Evolutionary conservation across 2,113 vertebrate species (phyloP), one percentile per base, ranked within the genome.

Genomic region (Mustela nigripes): DNA sequence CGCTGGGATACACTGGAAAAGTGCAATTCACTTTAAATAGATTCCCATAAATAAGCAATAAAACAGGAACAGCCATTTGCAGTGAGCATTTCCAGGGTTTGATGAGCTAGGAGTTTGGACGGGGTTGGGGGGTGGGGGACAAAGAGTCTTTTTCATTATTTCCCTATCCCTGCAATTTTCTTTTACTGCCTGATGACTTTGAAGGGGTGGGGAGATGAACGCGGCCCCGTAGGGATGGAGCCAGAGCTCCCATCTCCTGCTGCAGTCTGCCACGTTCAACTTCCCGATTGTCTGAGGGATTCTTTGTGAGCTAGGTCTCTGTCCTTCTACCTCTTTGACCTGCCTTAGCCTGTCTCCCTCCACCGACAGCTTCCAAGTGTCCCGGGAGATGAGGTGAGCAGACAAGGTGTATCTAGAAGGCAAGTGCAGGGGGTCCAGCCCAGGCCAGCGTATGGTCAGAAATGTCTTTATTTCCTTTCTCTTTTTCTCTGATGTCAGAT

Each of bases 21-120:
- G 94, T 88, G 96, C 97, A 93, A 97, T 98, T 97, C 95, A n/a
- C 97, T 98, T 95, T 97, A 97, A 98, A 98, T 95, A 98, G 97
- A 98, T 84, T 95, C 97, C 96, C 96, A 94, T 98, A 98, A 98
- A 98, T 95, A 98, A 98, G 97, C 97, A 97, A 97, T 98, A 97
- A 98, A 98, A 98, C 89, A 97, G 88, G 82, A 94, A 53, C 93
- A 92, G 97, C 95, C 97, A 93, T 98, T 98, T 95, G 96, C 94
- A 97, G 96, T 24, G 67, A 96, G 73, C 88, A 53, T 97, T 98
- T 95, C 85, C 91, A 98, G 97, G 92, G 97, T 96, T 96, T 98
- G 97, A 97, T 97, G 98, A 98, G 98, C 97, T 96, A 95, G 97
- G 95, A 95, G 95, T 98, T 98, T 63, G 45, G 97, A 98, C 93